Base-by-base conservation (phyloP, 2,113 vertebrate genomes). In the Corythaeola cristata region DNA sequence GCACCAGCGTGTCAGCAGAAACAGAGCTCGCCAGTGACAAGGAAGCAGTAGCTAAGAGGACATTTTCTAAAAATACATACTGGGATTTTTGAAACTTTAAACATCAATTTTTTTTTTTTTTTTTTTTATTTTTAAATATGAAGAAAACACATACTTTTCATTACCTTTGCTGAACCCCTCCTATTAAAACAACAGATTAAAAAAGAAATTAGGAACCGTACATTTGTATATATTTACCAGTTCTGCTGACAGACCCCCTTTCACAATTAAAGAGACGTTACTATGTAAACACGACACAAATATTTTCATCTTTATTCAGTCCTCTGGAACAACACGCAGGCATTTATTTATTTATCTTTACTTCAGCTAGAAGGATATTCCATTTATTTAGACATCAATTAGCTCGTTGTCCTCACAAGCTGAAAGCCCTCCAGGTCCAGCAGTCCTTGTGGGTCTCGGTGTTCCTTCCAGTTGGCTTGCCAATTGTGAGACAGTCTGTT, bases 381-480 rank as follows among this genome's bases (percentile, higher is more conserved):
- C 15, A 16, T 89, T 96, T 93, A 78, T 88, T 93, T 86, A 85
- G 90, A 75, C 66, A 62, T 87, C 79, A 96, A 96, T 95, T 92
- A 93, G 85, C 90, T 94, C 3, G 2, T 71, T 87, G 85, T 74
- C 94, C 88, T 94, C 92, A 85, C 74, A 86, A 94, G 85, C 87
- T 80, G 94, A 79, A 92, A 91, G 91, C 85, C 93, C 90, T 94
- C 44, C 0, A 35, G 90, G 94, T 93, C 68, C 89, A 47, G 90
- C 75, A 90, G 60, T 93, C 92, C 92, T 85, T 94, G 94, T 83
- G 93, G 89, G 75, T 81, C 95, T 89, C 50, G 50, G 91, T 9
- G 50, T n/a, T 96, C 92, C 69, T 85, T 97, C 89, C 91, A 91
- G 88, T 66, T 78, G 88, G 78, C 77, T 96, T 89, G 89, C 92